Conservation (phyloP, 2,888 invertebrate genomes). For the Keiferia lycopersicella region DNA sequence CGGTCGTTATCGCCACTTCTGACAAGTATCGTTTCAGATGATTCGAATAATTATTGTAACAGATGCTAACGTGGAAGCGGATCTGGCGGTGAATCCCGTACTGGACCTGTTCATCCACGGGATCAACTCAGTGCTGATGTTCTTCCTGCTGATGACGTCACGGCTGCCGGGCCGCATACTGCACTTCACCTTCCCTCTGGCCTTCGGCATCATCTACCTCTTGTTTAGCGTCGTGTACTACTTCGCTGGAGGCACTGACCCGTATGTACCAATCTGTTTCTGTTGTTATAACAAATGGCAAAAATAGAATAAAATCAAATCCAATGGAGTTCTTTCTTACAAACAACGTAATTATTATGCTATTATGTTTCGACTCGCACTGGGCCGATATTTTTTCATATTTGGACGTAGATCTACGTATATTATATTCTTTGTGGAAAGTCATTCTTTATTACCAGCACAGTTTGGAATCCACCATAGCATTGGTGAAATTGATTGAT, state of each 20-base stretch:
- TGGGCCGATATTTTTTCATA: too few relatives aligned
- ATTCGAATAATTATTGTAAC: constrained; percentile 28
- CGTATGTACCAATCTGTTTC: background rate
- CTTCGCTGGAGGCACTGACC: constrained; percentile 84
- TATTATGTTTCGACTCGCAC: too few relatives aligned
- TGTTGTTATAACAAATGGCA: too few relatives aligned
- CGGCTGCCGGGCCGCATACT: constrained; percentile 85
- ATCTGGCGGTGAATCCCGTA: constrained; percentile 48
- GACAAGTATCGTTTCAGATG: too few relatives aligned
- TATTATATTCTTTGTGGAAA: background rate
- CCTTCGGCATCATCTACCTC: constrained; percentile 83
- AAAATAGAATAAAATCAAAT: too few relatives aligned
- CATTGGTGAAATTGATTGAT: too few relatives aligned
- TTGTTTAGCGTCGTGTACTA: constrained; percentile 87
- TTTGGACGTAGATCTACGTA: too few relatives aligned
- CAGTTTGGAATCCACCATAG: too few relatives aligned
- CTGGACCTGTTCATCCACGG: constrained; percentile 73
- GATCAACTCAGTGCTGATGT: constrained; percentile 87
- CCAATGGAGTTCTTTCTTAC: too few relatives aligned
- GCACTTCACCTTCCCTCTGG: constrained; percentile 82
- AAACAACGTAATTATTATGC: too few relatives aligned
- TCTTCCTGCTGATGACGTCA: constrained; percentile 85
- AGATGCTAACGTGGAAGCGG: constrained; percentile 42
- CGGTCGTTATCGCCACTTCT: too few relatives aligned
- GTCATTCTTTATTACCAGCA: too few relatives aligned